Evolutionary conservation across 2,113 vertebrate genomes (phyloP), one percentile per base, ranked within the genome.

Genomic region (Aplodontia rufa): DNA sequence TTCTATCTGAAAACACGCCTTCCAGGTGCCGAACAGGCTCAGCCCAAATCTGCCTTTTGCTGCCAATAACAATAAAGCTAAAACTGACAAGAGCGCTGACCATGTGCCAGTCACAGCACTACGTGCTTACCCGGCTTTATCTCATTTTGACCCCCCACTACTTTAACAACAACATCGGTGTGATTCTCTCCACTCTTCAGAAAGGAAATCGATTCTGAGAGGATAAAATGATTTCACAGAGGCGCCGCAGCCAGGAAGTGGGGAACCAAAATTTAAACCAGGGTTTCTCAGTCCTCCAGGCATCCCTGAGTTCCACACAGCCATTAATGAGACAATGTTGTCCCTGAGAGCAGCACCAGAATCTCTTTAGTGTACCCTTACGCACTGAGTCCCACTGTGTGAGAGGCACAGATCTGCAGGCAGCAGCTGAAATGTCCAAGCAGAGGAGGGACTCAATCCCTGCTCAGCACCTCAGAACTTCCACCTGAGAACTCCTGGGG

Each of bases 361-460:
- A 8, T 32, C 32, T 30, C 80, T 22, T 26, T 1, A n/a, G 0
- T 71, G 13, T 0, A 76, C 42, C 53, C 10, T 17, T 8, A 14
- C n/a, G 32, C 26, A 16, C 24, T 28, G 37, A 28, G 62, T n/a
- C 4, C 8, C 37, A 24, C 84, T 35, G 37, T 32, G 42, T 20
- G 9, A 20, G 45, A 35, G 35, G 40, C 40, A 76, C 14, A 71
- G 0, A 8, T 0, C 24, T 20, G 66, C 14, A 35, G 32, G 1
- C 55, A 40, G 28, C 16, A 35, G 20, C 51, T 1, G 1, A 58
- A 37, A 60, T 28, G 47, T 16, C 55, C 51, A 12, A 30, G 51
- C 16, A 17, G 68, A 60, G 6, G 10, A 75, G 5, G 72, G 35
- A 51, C 24, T 66, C 32, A 2, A 55, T n/a, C 45, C 64, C 42